A percentile compares a stretch with the other conserved stretches of the same genome.
Evolutionary conservation across 2,888 invertebrate genomes (phyloP).

Genomic region (Leucoma salicis): DNA sequence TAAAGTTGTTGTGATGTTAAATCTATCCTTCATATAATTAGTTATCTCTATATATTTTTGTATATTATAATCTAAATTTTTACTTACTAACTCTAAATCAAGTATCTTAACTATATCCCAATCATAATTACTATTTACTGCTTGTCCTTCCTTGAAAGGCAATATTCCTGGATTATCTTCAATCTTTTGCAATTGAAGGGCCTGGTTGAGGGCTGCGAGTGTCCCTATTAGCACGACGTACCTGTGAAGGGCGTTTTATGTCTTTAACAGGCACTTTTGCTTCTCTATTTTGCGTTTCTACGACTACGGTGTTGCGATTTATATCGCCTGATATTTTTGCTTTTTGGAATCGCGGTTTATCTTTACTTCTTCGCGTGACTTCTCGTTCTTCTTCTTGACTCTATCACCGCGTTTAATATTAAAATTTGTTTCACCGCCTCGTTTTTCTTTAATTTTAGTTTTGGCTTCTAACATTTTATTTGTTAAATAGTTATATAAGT

Average conservation of each 20-base stretch:
- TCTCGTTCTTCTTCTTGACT: constrained; percentile 4
- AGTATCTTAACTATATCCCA: neutral
- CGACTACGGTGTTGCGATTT: neutral
- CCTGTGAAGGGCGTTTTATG: constrained; percentile 21
- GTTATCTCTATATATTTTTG: neutral
- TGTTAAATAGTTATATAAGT: neutral
- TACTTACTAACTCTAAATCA: neutral
- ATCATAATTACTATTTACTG: neutral
- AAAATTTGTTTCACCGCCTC: neutral
- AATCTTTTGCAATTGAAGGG: constrained; percentile 21
- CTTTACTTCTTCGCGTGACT: constrained; percentile 17
- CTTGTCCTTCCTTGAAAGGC: constrained; percentile 18
- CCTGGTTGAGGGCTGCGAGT: neutral
- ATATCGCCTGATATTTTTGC: neutral
- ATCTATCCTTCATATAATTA: neutral
- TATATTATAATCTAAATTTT: neutral
- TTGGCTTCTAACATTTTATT: neutral
- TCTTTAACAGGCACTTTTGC: constrained; percentile 25
- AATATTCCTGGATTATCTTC: constrained; percentile 24
- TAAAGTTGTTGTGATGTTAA: neutral
- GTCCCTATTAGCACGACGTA: constrained; percentile 14
- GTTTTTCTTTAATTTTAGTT: neutral
- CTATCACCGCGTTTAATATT: no score
- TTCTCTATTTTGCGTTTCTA: constrained; percentile 7
- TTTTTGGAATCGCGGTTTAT: constrained; percentile 5